Conservation (phyloP, 1,140 invertebrate species). For the Zaprionus ornatus region DNA sequence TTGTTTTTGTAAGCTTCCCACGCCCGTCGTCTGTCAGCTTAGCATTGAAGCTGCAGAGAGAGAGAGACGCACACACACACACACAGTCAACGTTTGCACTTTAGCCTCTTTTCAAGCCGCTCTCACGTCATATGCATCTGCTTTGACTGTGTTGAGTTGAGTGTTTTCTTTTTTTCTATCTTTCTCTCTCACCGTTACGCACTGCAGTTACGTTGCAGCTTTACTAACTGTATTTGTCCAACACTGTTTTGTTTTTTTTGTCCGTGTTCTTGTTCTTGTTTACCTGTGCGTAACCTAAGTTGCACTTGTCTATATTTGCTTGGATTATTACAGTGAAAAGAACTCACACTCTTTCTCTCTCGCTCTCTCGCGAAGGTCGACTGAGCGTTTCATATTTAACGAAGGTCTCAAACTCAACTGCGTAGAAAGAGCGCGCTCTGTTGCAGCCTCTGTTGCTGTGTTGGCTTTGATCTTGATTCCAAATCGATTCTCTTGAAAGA, state of each 20-base stretch:
- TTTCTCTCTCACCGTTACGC: slow-evolving; percentile 23
- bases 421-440: slow-evolving; percentile 17
- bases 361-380: slow-evolving; percentile 26
- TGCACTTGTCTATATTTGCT: slow-evolving; percentile 60
- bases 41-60: slow-evolving; percentile 21
- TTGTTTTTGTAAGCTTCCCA: slow-evolving; percentile 27
- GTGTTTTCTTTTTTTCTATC: not conserved
- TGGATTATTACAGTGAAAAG: slow-evolving; percentile 20
- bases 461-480: slow-evolving; percentile 12
- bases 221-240: slow-evolving; percentile 33
- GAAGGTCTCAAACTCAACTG: slow-evolving; percentile 32
- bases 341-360: slow-evolving; percentile 4
- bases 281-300: slow-evolving; percentile 15
- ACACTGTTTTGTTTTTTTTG: slow-evolving; percentile 18
- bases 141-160: slow-evolving; percentile 14
- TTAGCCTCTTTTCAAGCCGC: not conserved
- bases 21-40: slow-evolving; percentile 20
- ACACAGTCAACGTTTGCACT: not conserved
- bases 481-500: slow-evolving; percentile 13
- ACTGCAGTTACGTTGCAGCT: slow-evolving; percentile 16
- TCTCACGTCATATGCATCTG: not conserved
- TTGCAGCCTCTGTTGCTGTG: not conserved
- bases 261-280: slow-evolving; percentile 34
- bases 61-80: not conserved
- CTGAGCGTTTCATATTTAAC: slow-evolving; percentile 27